phyloP scores from a whole-genome alignment of 2,797 vertebrate species.

The Hoplostethus mediterraneus region DNA sequence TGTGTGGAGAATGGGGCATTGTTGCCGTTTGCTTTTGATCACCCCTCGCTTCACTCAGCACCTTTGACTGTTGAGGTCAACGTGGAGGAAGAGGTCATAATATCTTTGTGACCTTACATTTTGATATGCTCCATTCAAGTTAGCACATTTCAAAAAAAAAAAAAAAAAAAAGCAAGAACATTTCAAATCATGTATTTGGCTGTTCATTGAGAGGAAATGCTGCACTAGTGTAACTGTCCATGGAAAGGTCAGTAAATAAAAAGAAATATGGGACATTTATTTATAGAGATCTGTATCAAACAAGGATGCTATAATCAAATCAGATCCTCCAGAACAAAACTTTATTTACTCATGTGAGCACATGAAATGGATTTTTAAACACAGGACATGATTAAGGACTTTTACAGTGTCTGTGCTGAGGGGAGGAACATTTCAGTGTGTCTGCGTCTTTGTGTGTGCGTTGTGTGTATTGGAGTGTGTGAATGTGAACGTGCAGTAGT shows the following conservation, averaged over 20 bases:
- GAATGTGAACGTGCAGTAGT: constrained; percentile 42
- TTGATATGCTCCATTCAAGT: constrained; percentile 1
- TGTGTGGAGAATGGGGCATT: constrained; percentile 27
- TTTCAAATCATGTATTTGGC: no score
- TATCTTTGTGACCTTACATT: constrained; percentile 23
- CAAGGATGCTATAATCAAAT: constrained; percentile 8
- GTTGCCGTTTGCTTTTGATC: constrained; percentile 35
- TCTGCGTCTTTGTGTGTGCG: constrained; percentile 60
- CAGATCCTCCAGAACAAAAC: constrained; percentile 7
- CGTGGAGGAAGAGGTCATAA: constrained; percentile 13
- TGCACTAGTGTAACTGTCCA: no score
- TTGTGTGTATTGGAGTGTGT: constrained; percentile 56
- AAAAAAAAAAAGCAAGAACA: no score
- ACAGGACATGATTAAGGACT: constrained; percentile 69
- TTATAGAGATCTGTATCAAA: background rate
- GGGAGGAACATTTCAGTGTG: constrained; percentile 69
- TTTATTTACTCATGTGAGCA: constrained; percentile 29
- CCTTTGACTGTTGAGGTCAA: constrained; percentile 26
- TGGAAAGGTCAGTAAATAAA: no score
- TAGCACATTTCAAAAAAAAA: no score
- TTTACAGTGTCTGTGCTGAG: constrained; percentile 49
- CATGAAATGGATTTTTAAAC: constrained; percentile 50
- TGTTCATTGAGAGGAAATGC: no score
- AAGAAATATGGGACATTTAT: no score
- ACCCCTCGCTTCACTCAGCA: constrained; percentile 31